Percentiles rank a stretch among this genome's conserved stretches.
Conservation (phyloP, 2,888 invertebrate species). For the Stenchaetothrips biformis region DNA sequence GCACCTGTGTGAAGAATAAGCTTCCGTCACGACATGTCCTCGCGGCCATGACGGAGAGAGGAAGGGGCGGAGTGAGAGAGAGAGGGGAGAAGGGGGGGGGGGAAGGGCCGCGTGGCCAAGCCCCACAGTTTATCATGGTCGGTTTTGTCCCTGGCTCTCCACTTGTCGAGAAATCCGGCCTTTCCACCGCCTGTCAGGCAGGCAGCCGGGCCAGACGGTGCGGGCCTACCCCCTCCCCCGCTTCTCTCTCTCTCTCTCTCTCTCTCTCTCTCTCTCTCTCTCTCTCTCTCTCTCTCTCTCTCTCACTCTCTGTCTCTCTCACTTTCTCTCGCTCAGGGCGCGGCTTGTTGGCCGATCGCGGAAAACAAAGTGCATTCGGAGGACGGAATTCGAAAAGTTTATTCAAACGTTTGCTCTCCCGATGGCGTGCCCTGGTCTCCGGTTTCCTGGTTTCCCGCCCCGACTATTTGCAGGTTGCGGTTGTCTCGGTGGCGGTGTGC, state of each 20-base stretch:
- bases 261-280: no score
- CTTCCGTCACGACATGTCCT: conserved; percentile 19
- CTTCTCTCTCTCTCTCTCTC: no score
- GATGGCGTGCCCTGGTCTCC: no score
- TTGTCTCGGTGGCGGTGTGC: no score
- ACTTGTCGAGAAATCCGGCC: conserved; percentile 1
- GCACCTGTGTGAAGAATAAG: conserved; percentile 6
- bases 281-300: neutral
- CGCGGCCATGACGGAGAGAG: neutral
- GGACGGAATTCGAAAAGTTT: no score
- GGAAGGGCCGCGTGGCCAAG: neutral
- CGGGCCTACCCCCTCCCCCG: no score
- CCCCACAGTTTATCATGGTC: conserved; percentile 15
- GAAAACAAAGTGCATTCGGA: no score
- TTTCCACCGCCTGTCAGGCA: neutral
- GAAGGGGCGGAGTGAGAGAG: neutral
- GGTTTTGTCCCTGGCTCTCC: conserved; percentile 14
- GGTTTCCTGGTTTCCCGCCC: no score
- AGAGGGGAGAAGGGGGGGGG: neutral
- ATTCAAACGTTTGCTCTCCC: no score
- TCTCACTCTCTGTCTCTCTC: neutral
- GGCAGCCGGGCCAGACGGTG: neutral
- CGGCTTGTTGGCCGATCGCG: no score
- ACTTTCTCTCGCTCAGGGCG: neutral
- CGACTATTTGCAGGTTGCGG: no score